Percentiles rank a stretch among this genome's conserved stretches.
These are phyloP conservation scores for Struthidea cinerea DNA, from an alignment of 2,113 vertebrate species.

Conservation along the genomic window DNA sequence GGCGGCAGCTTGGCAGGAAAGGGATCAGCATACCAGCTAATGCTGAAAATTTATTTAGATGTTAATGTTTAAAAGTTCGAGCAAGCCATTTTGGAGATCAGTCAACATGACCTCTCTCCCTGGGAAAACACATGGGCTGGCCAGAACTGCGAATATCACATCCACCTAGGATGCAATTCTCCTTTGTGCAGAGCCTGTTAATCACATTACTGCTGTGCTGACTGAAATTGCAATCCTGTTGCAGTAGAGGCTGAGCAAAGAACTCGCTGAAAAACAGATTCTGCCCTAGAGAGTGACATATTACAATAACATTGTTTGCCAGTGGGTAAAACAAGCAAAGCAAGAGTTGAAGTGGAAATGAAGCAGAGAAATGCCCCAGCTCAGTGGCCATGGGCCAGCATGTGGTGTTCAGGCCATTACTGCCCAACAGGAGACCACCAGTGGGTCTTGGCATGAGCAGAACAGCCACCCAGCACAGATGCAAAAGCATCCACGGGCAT, in stretches of 20 bases:
- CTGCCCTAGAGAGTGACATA: not conserved
- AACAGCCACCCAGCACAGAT: not conserved
- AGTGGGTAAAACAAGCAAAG: not conserved
- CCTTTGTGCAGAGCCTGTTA: not conserved
- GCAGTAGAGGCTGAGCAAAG: not conserved
- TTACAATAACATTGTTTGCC: not conserved
- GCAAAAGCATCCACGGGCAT: not conserved
- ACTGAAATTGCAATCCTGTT: not conserved
- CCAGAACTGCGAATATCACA: not conserved
- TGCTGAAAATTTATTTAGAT: not conserved
- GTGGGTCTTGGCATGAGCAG: not conserved
- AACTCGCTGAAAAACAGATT: not conserved
- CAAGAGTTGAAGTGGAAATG: not conserved
- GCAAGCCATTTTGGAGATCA: not conserved
- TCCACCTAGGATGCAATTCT: not conserved
- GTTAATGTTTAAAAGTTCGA: not conserved
- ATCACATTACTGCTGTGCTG: not conserved
- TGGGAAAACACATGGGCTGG: not conserved
- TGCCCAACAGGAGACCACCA: not conserved
- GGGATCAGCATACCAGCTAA: not conserved
- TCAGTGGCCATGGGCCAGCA: not conserved
- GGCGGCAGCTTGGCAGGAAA: slow-evolving; percentile 3
- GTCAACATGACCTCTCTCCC: not conserved
- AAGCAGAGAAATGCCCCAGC: not conserved
- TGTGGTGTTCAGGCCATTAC: not conserved